Base-by-base conservation (phyloP, 1,140 invertebrate species). In the Danaus plexippus region DNA sequence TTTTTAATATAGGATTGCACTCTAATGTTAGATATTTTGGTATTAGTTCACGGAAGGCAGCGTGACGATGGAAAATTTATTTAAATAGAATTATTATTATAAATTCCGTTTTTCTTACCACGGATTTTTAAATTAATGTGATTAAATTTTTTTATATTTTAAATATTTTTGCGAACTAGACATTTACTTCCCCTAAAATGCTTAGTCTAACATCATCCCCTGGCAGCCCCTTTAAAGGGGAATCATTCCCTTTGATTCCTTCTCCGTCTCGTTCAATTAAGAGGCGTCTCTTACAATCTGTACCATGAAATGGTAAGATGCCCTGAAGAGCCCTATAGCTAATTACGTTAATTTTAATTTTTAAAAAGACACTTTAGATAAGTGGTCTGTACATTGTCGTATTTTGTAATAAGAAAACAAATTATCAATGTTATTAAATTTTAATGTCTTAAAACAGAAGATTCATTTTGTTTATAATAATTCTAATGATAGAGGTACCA, bases 241-340 rank as follows among this genome's bases (percentile, higher is more conserved):
- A 81, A 85, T 84, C 80, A 80, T 86, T 83, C 79, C 80, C 81
- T 86, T 85, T 86, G 83, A 86, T 83, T 86, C 72, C 67, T 81
- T 72, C 82, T 77, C 77, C 83, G 73, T 82, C 76, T 77, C 74
- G 76, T 83, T 85, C 80, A 86, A 86, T 86, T 86, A 86, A 73
- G 67, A 77, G 77, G 75, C 77, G 73, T 78, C 79, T 81, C 71
- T 77, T 67, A 52, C 64, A 77, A 78, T 32, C 66, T 73, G 66
- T 52, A 59, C 68, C 58, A 69, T 73, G 73, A 76, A 80, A 73
- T 72, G 63, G 63, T 62, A 65, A 64, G 66, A 61, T 63, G 53
- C 65, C 61, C 57, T 54, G 54, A 64, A 71, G 66, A 67, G 66
- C 69, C 60, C 66, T 71, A 64, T 57, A 52, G 59, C 55, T 71